Conservation (phyloP, 2,888 invertebrate species). For the Nebria salina region DNA sequence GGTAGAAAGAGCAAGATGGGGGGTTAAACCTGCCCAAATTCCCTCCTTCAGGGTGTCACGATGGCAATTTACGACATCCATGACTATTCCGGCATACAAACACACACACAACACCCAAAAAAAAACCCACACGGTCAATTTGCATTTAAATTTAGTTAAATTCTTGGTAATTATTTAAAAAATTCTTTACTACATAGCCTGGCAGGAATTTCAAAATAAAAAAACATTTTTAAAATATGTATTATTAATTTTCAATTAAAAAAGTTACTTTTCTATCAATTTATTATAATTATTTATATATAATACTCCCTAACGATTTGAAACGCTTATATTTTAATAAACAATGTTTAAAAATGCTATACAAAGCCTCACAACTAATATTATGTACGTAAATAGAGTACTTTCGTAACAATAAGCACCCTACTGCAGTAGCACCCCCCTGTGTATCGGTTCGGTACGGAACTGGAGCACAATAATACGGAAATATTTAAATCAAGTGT, state of each 20-base stretch:
- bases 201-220: background rate
- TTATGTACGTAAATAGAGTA: background rate
- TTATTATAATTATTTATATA: no score
- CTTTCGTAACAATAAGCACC: background rate
- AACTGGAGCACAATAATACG: background rate
- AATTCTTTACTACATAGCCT: background rate
- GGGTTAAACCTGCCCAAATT: background rate
- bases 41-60: constrained; percentile 20
- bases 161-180: constrained; percentile 28
- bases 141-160: constrained; percentile 43
- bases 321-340: background rate
- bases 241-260: no score
- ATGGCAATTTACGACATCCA: constrained; percentile 37
- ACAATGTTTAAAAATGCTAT: background rate
- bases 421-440: background rate
- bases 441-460: background rate
- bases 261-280: no score
- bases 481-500: constrained; percentile 1
- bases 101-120: constrained; percentile 5
- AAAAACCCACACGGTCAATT: constrained; percentile 39
- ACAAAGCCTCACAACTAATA: background rate
- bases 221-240: background rate
- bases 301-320: no score
- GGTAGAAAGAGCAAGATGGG: background rate
- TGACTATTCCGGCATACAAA: background rate